Conservation (phyloP, 2,797 vertebrate genomes). For the Manis crassicaudata region DNA sequence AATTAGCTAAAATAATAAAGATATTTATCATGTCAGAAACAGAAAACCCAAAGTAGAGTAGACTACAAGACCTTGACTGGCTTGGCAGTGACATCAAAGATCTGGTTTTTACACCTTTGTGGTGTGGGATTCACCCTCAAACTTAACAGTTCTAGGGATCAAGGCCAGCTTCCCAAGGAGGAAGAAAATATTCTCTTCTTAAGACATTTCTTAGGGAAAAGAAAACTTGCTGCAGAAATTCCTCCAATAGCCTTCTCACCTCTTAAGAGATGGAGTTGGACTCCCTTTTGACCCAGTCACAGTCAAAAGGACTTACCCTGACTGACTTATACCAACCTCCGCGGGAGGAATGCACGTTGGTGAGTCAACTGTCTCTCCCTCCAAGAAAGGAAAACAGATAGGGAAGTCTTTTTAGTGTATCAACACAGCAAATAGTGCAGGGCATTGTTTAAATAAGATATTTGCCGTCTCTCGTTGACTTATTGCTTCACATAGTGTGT, state of each 20-base stretch:
- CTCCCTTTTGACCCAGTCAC: background rate
- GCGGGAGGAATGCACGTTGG: background rate
- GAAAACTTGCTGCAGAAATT: background rate
- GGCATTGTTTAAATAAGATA: background rate
- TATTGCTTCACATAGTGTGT: background rate
- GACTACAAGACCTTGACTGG: background rate
- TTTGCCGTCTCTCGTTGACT: background rate
- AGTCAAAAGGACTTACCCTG: background rate
- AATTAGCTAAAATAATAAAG: background rate
- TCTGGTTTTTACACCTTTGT: background rate
- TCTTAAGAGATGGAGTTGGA: background rate
- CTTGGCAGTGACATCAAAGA: background rate
- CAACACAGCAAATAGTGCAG: background rate
- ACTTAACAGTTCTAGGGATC: background rate
- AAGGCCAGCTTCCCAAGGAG: background rate
- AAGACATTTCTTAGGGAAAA: background rate
- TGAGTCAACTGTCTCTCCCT: background rate
- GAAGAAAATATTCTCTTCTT: background rate
- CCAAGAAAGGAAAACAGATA: background rate
- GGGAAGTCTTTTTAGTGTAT: background rate
- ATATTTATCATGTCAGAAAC: background rate
- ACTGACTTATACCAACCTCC: background rate
- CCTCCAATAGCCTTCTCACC: background rate
- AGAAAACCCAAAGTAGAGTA: background rate
- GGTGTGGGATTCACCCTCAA: background rate